Evolutionary conservation across 30 jellyfish, hydroid and myxozoan species (phyloP), one percentile per base, ranked within the genome.

Genomic region (Catostylus mosaicus): DNA sequence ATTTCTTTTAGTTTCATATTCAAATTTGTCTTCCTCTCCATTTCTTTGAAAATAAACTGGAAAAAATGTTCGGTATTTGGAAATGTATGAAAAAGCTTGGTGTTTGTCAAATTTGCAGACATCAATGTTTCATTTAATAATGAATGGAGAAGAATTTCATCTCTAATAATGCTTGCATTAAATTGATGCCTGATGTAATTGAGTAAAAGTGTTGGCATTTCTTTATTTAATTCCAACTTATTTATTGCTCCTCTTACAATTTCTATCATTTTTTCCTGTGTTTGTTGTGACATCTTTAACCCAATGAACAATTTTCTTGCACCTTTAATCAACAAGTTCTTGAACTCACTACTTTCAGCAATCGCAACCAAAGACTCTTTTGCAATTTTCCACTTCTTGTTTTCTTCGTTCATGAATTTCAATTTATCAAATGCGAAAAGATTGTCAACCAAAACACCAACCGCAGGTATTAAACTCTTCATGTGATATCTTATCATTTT

Each of bases 381-480:
- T 3, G 30, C 30, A n/a, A 7, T 52, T 52, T 52, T 6, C 67
- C 26, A 52, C 29, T 20, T 52, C 29, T 26, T 6, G 30, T n/a
- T n/a, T 20, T 10, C 19, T 16, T n/a, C 67, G 19, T 4, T 7
- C 67, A 52, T 52, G 3, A 52, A 4, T 26, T n/a, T 52, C 67
- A 52, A 52, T 52, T 20, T 52, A 7, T 52, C 67, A 52, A 52
- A 52, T n/a, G 67, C 3, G 26, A 52, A 26, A 7, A 20, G 6
- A n/a, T n/a, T 10, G 8, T 52, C 67, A 7, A 20, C 36, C 32
- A 23, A 11, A 54, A 30, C 61, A 75, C 77, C 32, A 24, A 8
- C 33, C 43, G 35, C 18, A 52, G 75, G 62, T 9, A 75, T 31
- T 19, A 75, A 31, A 26, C 77, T 64, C 87, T 75, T 75, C 48